A percentile compares a stretch with the other conserved stretches of the same genome.
Evolutionary conservation across 2,113 vertebrate species (phyloP).

Genomic region (Channa maculata): DNA sequence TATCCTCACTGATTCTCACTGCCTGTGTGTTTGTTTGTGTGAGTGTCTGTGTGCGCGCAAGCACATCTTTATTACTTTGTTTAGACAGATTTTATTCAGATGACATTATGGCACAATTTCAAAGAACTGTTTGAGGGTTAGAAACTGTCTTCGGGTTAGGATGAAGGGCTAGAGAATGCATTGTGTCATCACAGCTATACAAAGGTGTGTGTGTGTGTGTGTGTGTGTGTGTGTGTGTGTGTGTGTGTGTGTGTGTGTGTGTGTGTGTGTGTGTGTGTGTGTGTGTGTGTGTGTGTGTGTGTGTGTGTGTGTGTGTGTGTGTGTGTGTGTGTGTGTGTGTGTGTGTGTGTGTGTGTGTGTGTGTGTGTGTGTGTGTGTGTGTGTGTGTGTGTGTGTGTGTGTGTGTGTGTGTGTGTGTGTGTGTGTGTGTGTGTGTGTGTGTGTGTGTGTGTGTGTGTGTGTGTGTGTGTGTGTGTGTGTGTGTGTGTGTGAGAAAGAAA

Average conservation of each 20-base stretch:
- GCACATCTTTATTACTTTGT: too few species aligned
- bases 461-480: neutral
- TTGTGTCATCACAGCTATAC: too few species aligned
- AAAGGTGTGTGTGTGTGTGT: neutral
- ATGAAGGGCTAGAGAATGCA: too few species aligned
- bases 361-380: neutral
- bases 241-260: neutral
- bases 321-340: neutral
- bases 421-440: neutral
- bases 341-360: neutral
- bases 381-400: neutral
- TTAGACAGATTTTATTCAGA: too few species aligned
- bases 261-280: neutral
- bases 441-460: neutral
- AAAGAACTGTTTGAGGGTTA: too few species aligned
- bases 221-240: neutral
- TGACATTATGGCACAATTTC: too few species aligned
- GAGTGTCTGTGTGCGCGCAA: too few species aligned
- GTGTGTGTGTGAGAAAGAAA: neutral
- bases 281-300: constrained; percentile 1
- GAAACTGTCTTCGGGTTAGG: too few species aligned
- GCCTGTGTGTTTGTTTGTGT: neutral
- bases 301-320: neutral
- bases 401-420: neutral
- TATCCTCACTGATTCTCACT: constrained; percentile 21